Percentiles rank a stretch among this genome's conserved stretches.
Evolutionary conservation across 2,888 invertebrate species (phyloP).

Genomic region (Coenonympha glycerion): DNA sequence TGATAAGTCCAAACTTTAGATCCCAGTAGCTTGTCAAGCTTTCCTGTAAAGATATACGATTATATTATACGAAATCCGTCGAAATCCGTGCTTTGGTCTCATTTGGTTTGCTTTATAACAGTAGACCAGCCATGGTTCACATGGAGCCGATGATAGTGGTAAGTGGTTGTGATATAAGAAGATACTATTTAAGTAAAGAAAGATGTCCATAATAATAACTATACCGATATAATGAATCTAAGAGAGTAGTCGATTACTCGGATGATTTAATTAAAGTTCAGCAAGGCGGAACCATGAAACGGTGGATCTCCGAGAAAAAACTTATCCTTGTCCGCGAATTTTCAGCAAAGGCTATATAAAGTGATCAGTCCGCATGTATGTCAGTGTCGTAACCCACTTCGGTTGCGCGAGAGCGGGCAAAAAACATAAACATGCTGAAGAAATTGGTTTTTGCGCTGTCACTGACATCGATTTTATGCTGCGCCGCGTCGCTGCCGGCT

Average conservation of each 20-base stretch:
- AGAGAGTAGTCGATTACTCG: conserved; percentile 44
- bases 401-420: conserved; percentile 53
- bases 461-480: conserved; percentile 45
- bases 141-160: too few relatives aligned
- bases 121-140: too few relatives aligned
- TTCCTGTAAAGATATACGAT: too few relatives aligned
- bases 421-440: conserved; percentile 52
- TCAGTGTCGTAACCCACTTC: conserved; percentile 73
- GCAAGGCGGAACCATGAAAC: conserved; percentile 46
- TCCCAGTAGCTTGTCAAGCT: too few relatives aligned
- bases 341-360: conserved; percentile 61
- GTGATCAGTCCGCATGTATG: conserved; percentile 58
- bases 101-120: too few relatives aligned
- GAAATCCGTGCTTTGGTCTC: too few relatives aligned
- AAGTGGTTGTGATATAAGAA: too few relatives aligned
- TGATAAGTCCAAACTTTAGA: too few relatives aligned
- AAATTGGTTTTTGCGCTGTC: conserved; percentile 46
- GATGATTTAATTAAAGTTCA: conserved; percentile 41
- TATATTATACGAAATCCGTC: too few relatives aligned
- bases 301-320: conserved; percentile 49
- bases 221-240: too few relatives aligned
- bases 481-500: conserved; percentile 48
- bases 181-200: too few relatives aligned
- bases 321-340: conserved; percentile 56
- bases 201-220: too few relatives aligned